phyloP scores from a whole-genome alignment of 2,888 invertebrate genomes.

The Lymantria dispar region DNA sequence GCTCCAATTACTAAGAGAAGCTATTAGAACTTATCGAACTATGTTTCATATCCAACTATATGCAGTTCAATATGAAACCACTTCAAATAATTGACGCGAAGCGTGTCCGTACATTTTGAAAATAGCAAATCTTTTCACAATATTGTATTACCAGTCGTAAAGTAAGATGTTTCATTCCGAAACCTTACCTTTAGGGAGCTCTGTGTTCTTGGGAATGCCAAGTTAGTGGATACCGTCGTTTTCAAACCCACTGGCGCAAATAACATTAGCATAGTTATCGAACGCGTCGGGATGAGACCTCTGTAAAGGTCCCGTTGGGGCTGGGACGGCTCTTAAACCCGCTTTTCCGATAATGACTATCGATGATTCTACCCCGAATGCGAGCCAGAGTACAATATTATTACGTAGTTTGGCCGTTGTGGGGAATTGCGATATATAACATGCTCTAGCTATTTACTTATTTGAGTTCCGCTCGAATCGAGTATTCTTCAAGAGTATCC shows the following conservation, averaged over 20 bases:
- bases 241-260: constrained; percentile 76
- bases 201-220: constrained; percentile 55
- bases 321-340: constrained; percentile 77
- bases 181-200: constrained; percentile 51
- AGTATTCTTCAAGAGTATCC: neutral
- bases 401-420: constrained; percentile 72
- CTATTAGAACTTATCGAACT: constrained; percentile 29
- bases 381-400: constrained; percentile 75
- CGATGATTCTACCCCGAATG: constrained; percentile 77
- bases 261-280: constrained; percentile 83
- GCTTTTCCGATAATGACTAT: constrained; percentile 81
- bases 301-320: constrained; percentile 75
- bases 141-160: constrained; percentile 48
- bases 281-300: constrained; percentile 78
- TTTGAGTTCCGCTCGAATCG: constrained; percentile 35
- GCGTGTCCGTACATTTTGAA: constrained; percentile 20
- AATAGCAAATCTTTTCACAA: constrained; percentile 52
- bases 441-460: constrained; percentile 62
- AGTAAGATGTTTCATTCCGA: constrained; percentile 55
- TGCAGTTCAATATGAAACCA: constrained; percentile 17
- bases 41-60: constrained; percentile 21
- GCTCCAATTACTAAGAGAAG: constrained; percentile 30
- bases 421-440: constrained; percentile 74
- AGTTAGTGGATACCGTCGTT: constrained; percentile 70
- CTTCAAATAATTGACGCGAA: constrained; percentile 23